Evolutionary conservation across 2,888 invertebrate species (phyloP), one percentile per base, ranked within the genome.

Genomic region (Druceiella hillmani): DNA sequence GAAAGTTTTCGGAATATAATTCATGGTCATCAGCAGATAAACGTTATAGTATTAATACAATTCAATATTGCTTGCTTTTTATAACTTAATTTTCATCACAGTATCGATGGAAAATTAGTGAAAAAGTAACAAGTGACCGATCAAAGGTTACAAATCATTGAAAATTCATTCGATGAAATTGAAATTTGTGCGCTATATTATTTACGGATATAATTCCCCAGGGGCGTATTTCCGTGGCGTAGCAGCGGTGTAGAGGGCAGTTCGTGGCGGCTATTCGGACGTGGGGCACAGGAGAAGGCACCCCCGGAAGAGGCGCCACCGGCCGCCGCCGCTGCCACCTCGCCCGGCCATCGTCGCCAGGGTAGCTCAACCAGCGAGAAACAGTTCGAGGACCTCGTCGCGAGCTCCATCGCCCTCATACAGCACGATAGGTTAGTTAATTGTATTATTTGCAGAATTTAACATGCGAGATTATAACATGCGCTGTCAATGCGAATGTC

Each of bases 361-460:
- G 69, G 65, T 4, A 72, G 72, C 38, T 69, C 71, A 0, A 67
- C 72, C 15, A 72, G 71, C 46, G 71, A 70, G 55, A 72, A 72
- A 53, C 71, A 71, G 55, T 72, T 71, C 47, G 73, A 75, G 43
- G 75, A 76, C 52, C 67, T 78, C 14, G 76, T 83, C 10, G 81
- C 81, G 26, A 83, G 83, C 50, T 83, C 83, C 16, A 75, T 81
- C 36, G 84, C 83, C 7, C 63, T 84, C 36, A 84, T 85, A 50
- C 81, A 82, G 53, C 78, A 83, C 59, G 78, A 80, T 50, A 67
- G 77, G 78, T 77, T 50, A 59, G 58, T 47, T 28, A 33, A 31
- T 4, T n/a, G 27, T 13, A 26, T 29, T 20, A n/a, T n/a, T n/a
- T n/a, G n/a, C n/a, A n/a, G n/a, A n/a, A n/a, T n/a, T n/a, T n/a